A percentile compares a stretch with the other conserved stretches of the same genome.
Conservation (phyloP, 2,888 invertebrate species). For the Lymantria dispar region DNA sequence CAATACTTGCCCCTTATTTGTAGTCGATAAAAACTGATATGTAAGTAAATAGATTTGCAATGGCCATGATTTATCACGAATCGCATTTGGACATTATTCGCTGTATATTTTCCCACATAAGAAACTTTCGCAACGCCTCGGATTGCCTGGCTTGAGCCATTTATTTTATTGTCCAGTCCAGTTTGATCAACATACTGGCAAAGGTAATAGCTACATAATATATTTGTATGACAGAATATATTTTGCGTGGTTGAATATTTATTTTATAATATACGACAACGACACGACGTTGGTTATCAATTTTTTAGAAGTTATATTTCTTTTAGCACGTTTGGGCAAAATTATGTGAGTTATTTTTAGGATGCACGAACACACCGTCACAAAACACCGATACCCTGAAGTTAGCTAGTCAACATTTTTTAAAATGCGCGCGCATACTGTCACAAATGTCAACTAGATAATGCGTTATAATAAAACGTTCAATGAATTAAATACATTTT, state of each 20-base stretch:
- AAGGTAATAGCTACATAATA: slow-evolving; percentile 16
- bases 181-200: slow-evolving; percentile 30
- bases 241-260: slow-evolving; percentile 7
- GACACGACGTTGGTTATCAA: background rate
- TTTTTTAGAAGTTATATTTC: too few relatives aligned
- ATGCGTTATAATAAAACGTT: too few relatives aligned
- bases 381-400: too few relatives aligned
- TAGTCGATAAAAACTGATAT: too few relatives aligned
- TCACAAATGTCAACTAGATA: too few relatives aligned
- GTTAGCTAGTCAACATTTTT: too few relatives aligned
- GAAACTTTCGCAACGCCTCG: slow-evolving; percentile 20
- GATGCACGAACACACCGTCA: too few relatives aligned
- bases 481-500: too few relatives aligned
- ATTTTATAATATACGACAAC: background rate
- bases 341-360: too few relatives aligned
- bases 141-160: slow-evolving; percentile 14
- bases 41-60: background rate
- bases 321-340: too few relatives aligned
- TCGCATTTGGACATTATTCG: background rate
- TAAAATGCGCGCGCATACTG: too few relatives aligned
- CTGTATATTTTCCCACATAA: slow-evolving; percentile 7
- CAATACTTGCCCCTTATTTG: too few relatives aligned
- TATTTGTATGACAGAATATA: slow-evolving; percentile 15
- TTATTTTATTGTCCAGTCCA: slow-evolving; percentile 21
- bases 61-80: background rate